phyloP scores from a whole-genome alignment of 1,140 invertebrate species.

The Orussus abietinus region DNA sequence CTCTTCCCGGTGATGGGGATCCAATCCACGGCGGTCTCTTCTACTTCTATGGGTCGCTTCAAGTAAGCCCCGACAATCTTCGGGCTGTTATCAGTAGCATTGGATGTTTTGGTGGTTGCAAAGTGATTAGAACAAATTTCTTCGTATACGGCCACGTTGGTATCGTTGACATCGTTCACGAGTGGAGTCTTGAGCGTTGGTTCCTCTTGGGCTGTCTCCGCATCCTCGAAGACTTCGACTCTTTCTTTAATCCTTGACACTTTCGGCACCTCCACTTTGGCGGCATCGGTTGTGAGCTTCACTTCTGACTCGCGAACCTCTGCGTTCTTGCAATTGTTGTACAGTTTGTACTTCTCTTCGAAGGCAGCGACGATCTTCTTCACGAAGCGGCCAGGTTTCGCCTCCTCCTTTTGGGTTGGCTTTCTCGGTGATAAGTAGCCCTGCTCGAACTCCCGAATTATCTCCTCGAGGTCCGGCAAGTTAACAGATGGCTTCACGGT shows the following conservation, averaged over 20 bases:
- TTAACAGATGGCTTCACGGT: too few relatives aligned
- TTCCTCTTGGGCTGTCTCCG: background rate
- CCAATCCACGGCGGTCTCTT: slow-evolving; percentile 29
- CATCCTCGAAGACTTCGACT: slow-evolving; percentile 1
- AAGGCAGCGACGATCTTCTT: slow-evolving; percentile 32
- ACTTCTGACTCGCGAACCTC: background rate
- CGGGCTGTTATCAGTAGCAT: slow-evolving; percentile 10
- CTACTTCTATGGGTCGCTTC: slow-evolving; percentile 32
- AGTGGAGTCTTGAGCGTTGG: background rate
- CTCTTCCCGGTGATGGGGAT: slow-evolving; percentile 26
- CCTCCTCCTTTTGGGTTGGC: background rate
- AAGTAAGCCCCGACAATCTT: slow-evolving; percentile 28
- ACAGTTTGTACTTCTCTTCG: slow-evolving; percentile 25
- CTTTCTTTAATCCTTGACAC: background rate
- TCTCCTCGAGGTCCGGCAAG: slow-evolving; percentile 19
- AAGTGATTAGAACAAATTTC: background rate
- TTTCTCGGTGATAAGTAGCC: slow-evolving; percentile 18
- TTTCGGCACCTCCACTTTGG: background rate
- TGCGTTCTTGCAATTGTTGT: background rate
- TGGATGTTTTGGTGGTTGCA: background rate
- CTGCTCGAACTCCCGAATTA: slow-evolving; percentile 28
- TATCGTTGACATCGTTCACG: background rate
- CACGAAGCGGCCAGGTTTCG: slow-evolving; percentile 23
- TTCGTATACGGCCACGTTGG: background rate
- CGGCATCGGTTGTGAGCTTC: background rate